Evolutionary conservation across 2,797 vertebrate genomes (phyloP), one percentile per base, ranked within the genome.

Genomic region (Danio albolineatus): DNA sequence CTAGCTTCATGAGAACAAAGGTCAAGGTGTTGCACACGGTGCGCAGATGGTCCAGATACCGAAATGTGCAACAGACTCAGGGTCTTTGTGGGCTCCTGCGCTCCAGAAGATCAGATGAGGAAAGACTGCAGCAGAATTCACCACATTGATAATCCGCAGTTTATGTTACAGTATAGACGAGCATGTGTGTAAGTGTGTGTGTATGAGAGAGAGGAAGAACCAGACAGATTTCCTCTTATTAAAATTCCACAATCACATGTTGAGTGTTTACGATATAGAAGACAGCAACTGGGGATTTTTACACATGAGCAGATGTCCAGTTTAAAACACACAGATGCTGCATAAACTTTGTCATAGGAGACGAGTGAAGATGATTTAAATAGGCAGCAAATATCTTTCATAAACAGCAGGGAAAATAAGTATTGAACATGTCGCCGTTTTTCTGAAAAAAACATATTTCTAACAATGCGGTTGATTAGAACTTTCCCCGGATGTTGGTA

Each of bases 241-340:
- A 79, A 74, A 80, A 69, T 64, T 70, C 59, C 78, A 73, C 36
- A 49, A 79, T 72, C 48, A 44, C 60, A 56, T 53, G 59, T 44
- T 54, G 48, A 62, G 57, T 64, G 77, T 79, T 79, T 79, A 79
- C 59, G 49, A 46, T 73, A 56, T 8, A 53, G 59, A 62, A 14
- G 39, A 62, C 38, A 72, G 57, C 77, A 79, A 79, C 77, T 79
- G 67, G 46, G 46, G 17, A 44, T 64, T 79, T 71, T 79, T 56
- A 64, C 77, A 72, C 67, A 71, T 61, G 77, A 73, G 59, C 77
- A 79, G 77, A 79, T 79, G 77, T 53, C 77, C 69, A 10, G 69
- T 64, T 53, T 76, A 76, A 70, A 81, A 78, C 69, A 28, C 71
- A 46, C 70, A 51, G 16, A 28, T 73, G 57, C 39, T 38, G 17